A percentile compares a stretch with the other conserved stretches of the same genome.
phyloP scores from a whole-genome alignment of 1,140 invertebrate species.

The Lepidurus apus region DNA sequence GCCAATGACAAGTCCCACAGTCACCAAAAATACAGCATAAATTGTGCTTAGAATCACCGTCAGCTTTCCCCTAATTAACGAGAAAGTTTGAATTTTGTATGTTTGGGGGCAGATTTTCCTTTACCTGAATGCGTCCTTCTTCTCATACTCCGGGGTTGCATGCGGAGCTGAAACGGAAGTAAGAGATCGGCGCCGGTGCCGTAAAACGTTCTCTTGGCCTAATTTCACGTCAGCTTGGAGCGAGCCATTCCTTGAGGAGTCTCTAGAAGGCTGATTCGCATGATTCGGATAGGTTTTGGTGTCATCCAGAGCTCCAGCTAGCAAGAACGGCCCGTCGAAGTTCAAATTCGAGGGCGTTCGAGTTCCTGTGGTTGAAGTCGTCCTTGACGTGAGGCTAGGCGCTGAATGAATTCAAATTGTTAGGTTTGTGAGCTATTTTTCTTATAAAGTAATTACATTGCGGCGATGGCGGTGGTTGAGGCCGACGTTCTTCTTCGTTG shows the following conservation, averaged over 20 bases:
- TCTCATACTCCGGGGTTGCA: constrained; percentile 41
- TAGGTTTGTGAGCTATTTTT: neutral
- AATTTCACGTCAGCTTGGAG: neutral
- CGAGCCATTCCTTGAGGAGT: neutral
- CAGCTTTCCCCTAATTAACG: constrained; percentile 49
- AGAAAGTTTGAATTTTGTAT: neutral
- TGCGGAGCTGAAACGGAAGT: constrained; percentile 7
- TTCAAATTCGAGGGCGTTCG: neutral
- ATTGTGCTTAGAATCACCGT: constrained; percentile 55
- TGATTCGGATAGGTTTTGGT: neutral
- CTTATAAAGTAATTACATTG: neutral
- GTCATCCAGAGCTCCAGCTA: neutral
- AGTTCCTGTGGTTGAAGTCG: neutral
- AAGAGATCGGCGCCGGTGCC: neutral
- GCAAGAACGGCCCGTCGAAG: neutral
- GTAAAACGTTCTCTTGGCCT: neutral
- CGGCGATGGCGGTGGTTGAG: neutral
- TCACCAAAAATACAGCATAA: constrained; percentile 60
- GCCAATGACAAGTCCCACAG: constrained; percentile 58
- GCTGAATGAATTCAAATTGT: neutral
- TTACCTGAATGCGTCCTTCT: constrained; percentile 43
- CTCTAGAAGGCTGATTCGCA: neutral
- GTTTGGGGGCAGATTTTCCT: constrained; percentile 13
- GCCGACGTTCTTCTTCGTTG: neutral
- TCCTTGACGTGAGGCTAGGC: neutral